Conservation (phyloP, 2,797 vertebrate species). For the Ispidina lecontei region DNA sequence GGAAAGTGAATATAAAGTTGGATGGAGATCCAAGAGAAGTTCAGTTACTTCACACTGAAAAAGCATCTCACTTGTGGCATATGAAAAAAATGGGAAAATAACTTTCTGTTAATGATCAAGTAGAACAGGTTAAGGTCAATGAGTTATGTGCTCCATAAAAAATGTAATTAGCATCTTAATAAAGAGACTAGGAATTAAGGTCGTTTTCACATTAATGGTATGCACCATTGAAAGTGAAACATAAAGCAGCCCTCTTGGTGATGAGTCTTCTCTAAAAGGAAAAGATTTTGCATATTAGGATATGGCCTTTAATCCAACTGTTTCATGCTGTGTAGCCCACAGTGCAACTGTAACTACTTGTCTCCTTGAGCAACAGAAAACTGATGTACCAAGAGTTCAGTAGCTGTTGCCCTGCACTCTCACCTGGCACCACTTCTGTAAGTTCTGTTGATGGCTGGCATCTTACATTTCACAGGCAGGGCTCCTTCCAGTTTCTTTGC, state of each 20-base stretch:
- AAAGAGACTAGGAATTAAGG: neutral
- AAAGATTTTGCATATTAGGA: neutral
- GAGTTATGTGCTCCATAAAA: neutral
- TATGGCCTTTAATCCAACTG: neutral
- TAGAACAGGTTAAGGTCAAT: neutral
- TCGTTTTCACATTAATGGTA: neutral
- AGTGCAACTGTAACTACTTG: neutral
- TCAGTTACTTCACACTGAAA: neutral
- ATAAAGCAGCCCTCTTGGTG: neutral
- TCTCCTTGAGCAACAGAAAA: neutral
- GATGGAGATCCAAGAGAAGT: neutral
- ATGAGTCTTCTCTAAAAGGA: neutral
- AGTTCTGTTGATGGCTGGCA: neutral
- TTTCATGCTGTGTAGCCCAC: neutral
- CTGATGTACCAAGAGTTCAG: neutral
- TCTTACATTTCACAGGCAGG: neutral
- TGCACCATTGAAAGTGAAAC: neutral
- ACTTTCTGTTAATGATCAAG: neutral
- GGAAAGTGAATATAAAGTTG: neutral
- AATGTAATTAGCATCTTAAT: neutral
- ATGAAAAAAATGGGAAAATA: neutral
- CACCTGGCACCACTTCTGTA: neutral
- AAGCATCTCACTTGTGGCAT: neutral
- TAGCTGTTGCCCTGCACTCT: neutral
- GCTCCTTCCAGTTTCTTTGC: neutral